Evolutionary conservation across 2,888 invertebrate species (phyloP), one percentile per base, ranked within the genome.

Genomic region (Drosophila tripunctata): DNA sequence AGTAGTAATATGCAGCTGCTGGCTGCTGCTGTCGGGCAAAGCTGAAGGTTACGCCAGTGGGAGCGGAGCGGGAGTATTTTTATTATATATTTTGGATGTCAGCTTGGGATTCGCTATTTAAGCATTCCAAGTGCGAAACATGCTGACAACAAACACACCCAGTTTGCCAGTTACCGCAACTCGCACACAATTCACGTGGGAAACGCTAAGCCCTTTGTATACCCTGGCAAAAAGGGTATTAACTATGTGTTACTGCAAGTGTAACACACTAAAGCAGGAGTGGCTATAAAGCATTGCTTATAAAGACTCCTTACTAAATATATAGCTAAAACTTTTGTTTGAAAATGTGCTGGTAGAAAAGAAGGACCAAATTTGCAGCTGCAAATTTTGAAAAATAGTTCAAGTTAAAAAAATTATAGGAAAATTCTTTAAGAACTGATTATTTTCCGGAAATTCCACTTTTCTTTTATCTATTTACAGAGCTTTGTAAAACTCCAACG

Each of bases 11-110:
- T 40, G 38, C 51, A 38, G 38, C 43, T 8, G 43, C 36, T 27
- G 50, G 50, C n/a, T 5, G 58, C 55, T 24, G 40, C 54, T 45
- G 54, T n/a, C 50, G 24, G 33, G 17, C 60, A 44, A 52, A 24
- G 50, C 64, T 64, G 79, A 80, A 80, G 86, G 80, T 80, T 80
- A 86, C 52, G 45, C 40, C 24, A 30, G 47, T 43, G 56, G 45
- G 44, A 62, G 56, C 48, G 45, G 44, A 62, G 56, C 48, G 51
- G 41, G 52, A 33, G 36, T n/a, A n/a, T n/a, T n/a, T n/a, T n/a
- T n/a, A n/a, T n/a, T n/a, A n/a, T n/a, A n/a, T n/a, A n/a, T 47
- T 17, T 33, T 36, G 43, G 43, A 43, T 43, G 33, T 3, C 21
- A 36, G 10, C 27, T 17, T 24, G 19, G n/a, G 41, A 38, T 31